These are phyloP conservation scores for Saccopteryx leptura DNA, from an alignment of 2,113 vertebrate genomes.

Conservation along the genomic window DNA sequence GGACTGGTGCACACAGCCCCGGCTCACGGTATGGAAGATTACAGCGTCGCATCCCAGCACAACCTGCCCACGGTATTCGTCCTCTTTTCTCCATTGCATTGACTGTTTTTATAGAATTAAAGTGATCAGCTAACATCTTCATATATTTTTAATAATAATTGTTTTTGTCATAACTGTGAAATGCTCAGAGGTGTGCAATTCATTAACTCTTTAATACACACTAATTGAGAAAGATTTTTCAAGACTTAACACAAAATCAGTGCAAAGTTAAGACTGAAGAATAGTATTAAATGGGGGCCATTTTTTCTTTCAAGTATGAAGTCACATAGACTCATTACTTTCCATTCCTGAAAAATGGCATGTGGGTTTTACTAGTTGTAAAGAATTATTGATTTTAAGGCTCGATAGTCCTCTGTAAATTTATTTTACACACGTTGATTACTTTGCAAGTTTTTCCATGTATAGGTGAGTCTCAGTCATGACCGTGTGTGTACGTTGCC, in stretches of 20 bases:
- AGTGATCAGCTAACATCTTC: neutral
- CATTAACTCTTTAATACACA: neutral
- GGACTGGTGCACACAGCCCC: conserved; percentile 98
- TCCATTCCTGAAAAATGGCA: neutral
- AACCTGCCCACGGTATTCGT: conserved; percentile 92
- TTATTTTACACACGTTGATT: neutral
- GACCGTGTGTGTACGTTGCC: neutral
- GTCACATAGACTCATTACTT: neutral
- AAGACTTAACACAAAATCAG: neutral
- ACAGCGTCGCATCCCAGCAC: conserved; percentile 95
- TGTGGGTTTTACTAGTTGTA: neutral
- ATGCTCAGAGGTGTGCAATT: neutral
- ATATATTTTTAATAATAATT: neutral
- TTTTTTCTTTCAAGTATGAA: neutral
- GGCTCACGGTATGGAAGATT: conserved; percentile 98
- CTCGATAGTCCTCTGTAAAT: neutral
- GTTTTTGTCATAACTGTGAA: neutral
- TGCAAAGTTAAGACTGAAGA: neutral
- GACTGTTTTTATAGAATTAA: neutral
- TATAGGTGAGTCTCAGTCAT: neutral
- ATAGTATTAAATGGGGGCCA: neutral
- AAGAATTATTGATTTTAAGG: neutral
- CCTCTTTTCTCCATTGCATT: conserved; percentile 27
- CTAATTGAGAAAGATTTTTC: neutral
- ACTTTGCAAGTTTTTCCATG: conserved; percentile 1